Conservation (phyloP, 2,888 invertebrate genomes). For the Spilarctia lutea region DNA sequence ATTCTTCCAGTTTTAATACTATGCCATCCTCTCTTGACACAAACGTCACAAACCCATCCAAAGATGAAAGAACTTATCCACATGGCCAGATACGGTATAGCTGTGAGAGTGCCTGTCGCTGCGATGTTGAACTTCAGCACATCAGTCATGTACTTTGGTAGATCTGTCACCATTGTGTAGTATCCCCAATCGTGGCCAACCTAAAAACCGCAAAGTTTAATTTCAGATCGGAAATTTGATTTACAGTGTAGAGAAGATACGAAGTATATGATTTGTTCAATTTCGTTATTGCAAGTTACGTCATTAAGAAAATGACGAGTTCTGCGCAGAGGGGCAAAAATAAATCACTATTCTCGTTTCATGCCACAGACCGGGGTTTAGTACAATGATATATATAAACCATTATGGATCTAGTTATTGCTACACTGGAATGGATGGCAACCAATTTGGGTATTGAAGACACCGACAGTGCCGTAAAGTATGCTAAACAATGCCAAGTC, state of each 20-base stretch:
- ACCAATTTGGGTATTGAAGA: neutral
- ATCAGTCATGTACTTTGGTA: conserved; percentile 90
- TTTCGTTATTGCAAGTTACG: neutral
- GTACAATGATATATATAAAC: neutral
- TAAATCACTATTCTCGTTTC: neutral
- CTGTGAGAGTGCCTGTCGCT: conserved; percentile 88
- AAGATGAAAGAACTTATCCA: conserved; percentile 89
- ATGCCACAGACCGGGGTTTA: neutral
- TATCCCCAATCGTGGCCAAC: conserved; percentile 89
- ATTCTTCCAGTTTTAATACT: conserved; percentile 87
- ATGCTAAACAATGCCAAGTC: too few species aligned
- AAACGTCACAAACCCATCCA: conserved; percentile 90
- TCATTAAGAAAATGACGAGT: neutral
- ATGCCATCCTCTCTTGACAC: conserved; percentile 87
- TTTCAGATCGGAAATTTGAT: neutral
- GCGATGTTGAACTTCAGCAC: conserved; percentile 89
- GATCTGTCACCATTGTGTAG: conserved; percentile 90
- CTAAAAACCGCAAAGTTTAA: conserved; percentile 55
- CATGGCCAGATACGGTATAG: conserved; percentile 90
- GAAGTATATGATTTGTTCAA: neutral
- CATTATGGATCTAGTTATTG: neutral
- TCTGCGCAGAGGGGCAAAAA: neutral
- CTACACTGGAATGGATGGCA: neutral
- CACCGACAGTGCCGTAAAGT: too few species aligned
- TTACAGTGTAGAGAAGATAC: neutral